Conservation (phyloP, 2,113 vertebrate genomes). For the Irena cyanogastra region DNA sequence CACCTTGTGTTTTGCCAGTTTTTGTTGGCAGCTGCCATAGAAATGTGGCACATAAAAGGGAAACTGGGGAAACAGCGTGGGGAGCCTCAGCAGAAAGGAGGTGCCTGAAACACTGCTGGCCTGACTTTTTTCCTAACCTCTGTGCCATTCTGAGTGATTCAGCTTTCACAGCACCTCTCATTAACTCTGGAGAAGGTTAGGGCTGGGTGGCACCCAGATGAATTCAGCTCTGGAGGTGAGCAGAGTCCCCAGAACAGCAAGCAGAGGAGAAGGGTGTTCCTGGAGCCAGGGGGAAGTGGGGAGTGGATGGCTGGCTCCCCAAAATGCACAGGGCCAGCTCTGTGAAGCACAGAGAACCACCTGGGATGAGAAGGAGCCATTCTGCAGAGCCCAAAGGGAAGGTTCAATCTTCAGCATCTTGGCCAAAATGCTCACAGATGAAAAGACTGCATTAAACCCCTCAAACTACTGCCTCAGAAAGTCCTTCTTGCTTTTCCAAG, state of each 20-base stretch:
- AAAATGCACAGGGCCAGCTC: not conserved
- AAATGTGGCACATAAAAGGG: not conserved
- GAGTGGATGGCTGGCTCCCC: not conserved
- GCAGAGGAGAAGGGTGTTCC: not conserved
- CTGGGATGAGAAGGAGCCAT: not conserved
- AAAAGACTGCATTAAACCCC: not conserved
- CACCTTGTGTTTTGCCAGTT: slow-evolving; percentile 27
- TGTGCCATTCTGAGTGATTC: not conserved
- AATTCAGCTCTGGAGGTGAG: not conserved
- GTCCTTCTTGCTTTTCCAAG: not conserved
- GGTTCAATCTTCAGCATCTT: not conserved
- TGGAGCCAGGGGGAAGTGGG: not conserved
- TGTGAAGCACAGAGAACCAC: not conserved
- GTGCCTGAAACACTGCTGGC: not conserved
- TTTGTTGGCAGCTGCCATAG: slow-evolving; percentile 24
- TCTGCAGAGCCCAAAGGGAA: not conserved
- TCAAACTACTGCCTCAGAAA: not conserved
- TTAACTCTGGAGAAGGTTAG: not conserved
- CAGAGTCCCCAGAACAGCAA: not conserved
- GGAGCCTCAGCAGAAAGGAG: not conserved
- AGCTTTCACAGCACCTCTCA: not conserved
- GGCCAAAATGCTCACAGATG: not conserved
- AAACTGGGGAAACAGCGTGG: not conserved
- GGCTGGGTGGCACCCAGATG: not conserved
- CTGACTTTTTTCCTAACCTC: not conserved